Evolutionary conservation across 2,797 vertebrate genomes (phyloP).

Genomic region (Neosalanx taihuensis): DNA sequence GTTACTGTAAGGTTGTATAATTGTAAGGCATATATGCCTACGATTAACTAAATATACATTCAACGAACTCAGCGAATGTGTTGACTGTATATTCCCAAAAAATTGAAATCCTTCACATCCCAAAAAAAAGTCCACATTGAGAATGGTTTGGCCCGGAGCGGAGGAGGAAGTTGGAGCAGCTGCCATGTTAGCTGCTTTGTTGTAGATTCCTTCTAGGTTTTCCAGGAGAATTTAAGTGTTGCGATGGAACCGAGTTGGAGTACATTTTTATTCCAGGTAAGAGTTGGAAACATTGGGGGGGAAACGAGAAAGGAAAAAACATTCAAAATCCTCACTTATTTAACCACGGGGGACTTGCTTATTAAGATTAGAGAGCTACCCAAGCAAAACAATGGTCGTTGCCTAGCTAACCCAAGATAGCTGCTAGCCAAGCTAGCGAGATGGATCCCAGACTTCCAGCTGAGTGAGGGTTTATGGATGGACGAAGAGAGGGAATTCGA

Average conservation of each 20-base stretch:
- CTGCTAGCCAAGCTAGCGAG: constrained; percentile 42
- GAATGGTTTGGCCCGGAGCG: constrained; percentile 52
- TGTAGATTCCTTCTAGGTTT: constrained; percentile 72
- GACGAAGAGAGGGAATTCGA: constrained; percentile 11
- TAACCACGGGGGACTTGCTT: neutral
- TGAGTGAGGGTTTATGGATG: constrained; percentile 36
- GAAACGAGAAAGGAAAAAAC: constrained; percentile 5
- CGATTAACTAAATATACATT: no score
- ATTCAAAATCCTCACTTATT: neutral
- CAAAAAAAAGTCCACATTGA: constrained; percentile 18
- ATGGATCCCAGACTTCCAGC: constrained; percentile 58
- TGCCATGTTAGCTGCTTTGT: constrained; percentile 82
- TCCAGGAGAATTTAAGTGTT: constrained; percentile 71
- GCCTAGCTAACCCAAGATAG: constrained; percentile 57
- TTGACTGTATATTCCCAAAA: no score
- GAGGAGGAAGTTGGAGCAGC: constrained; percentile 74
- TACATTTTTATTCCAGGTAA: constrained; percentile 80
- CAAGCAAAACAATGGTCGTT: constrained; percentile 76
- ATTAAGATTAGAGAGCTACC: constrained; percentile 41
- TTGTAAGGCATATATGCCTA: no score
- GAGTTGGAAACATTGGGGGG: constrained; percentile 27
- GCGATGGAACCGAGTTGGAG: constrained; percentile 82
- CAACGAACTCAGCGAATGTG: no score
- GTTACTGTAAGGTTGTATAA: no score
- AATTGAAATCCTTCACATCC: constrained; percentile 14